Percentiles rank a stretch among this genome's conserved stretches.
These are phyloP conservation scores for Macroglossus sobrinus DNA, from an alignment of 2,113 vertebrate species.

Conservation along the genomic window DNA sequence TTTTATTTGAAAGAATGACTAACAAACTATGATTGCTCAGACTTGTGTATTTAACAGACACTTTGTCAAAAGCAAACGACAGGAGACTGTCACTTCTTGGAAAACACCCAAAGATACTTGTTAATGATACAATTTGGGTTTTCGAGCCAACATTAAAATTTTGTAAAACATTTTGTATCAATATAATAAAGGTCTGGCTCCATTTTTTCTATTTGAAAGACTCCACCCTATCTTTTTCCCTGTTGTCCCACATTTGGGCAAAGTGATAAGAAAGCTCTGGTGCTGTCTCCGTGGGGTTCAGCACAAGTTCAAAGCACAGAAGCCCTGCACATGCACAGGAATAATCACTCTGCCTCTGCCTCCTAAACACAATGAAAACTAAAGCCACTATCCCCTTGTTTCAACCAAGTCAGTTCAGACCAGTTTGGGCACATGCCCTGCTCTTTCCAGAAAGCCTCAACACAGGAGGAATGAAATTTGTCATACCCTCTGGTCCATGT, in stretches of 20 bases:
- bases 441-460: not conserved
- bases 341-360: not conserved
- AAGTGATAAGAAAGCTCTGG: not conserved
- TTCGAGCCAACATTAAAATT: constrained; percentile 41
- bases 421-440: not conserved
- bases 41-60: not conserved
- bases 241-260: not conserved
- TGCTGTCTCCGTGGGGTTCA: not conserved
- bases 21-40: not conserved
- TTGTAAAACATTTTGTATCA: not conserved
- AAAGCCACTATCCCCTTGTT: not conserved
- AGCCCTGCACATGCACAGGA: not conserved
- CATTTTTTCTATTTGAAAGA: not conserved
- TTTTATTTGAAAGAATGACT: not conserved
- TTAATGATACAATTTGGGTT: constrained; percentile 8
- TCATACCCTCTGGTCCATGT: not conserved
- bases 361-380: not conserved
- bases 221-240: not conserved
- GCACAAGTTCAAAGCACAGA: not conserved
- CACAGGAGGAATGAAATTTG: not conserved
- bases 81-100: not conserved
- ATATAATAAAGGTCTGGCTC: not conserved
- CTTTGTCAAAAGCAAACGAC: constrained; percentile 21
- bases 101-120: constrained; percentile 7
- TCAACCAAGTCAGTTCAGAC: not conserved